Conservation (phyloP, 2,888 invertebrate genomes). For the Volucella zonaria region DNA sequence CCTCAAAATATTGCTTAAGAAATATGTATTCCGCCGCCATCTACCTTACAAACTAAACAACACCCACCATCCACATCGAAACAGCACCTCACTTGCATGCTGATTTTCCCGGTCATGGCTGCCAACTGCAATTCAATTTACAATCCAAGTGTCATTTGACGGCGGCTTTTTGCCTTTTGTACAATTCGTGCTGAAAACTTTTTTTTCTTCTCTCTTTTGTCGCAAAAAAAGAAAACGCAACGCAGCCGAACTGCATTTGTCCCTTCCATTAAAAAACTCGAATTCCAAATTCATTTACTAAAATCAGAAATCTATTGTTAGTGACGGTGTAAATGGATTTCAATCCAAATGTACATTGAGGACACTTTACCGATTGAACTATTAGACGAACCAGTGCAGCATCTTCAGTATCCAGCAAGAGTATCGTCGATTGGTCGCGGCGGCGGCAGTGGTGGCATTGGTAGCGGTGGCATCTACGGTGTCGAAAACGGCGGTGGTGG, state of each 20-base stretch:
- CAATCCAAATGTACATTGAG: slow-evolving; percentile 71
- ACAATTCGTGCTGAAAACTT: slow-evolving; percentile 16
- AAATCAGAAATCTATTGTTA: neutral
- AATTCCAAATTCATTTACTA: slow-evolving; percentile 8
- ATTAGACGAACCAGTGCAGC: slow-evolving; percentile 66
- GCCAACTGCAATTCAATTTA: slow-evolving; percentile 30
- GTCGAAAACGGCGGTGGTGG: slow-evolving; percentile 27
- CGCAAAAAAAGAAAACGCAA: slow-evolving; percentile 29
- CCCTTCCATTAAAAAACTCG: neutral
- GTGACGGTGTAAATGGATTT: slow-evolving; percentile 67
- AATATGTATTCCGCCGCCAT: slow-evolving; percentile 4
- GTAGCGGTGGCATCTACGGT: slow-evolving; percentile 22
- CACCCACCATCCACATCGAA: neutral
- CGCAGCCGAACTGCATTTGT: slow-evolving; percentile 10
- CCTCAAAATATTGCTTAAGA: too few relatives aligned
- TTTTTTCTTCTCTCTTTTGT: slow-evolving; percentile 30
- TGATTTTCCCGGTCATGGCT: slow-evolving; percentile 7
- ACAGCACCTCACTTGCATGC: slow-evolving; percentile 39
- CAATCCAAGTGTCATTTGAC: slow-evolving; percentile 65
- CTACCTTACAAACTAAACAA: neutral
- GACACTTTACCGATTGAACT: slow-evolving; percentile 58
- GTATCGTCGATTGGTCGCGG: slow-evolving; percentile 38
- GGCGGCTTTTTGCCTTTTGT: slow-evolving; percentile 68
- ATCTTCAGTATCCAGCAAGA: slow-evolving; percentile 58
- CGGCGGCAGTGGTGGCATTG: slow-evolving; percentile 38